A percentile compares a stretch with the other conserved stretches of the same genome.
Evolutionary conservation across 2,113 vertebrate genomes (phyloP).

Genomic region (Indicator indicator): DNA sequence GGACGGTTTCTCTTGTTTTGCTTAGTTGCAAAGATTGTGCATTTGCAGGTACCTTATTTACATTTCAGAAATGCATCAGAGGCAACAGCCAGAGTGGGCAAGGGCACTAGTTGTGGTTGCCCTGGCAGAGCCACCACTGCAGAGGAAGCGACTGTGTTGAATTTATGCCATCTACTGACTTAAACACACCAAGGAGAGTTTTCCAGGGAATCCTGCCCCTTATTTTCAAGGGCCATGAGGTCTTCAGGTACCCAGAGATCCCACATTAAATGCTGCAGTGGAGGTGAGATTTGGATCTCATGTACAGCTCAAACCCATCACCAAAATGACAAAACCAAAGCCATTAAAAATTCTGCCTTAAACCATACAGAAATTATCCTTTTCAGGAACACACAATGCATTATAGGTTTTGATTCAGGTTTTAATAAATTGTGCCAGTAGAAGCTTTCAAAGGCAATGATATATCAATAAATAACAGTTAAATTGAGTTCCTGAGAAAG

Average conservation of each 20-base stretch:
- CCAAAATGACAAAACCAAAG: background rate
- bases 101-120: background rate
- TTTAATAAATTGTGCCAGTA: constrained; percentile 86
- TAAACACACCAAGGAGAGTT: too few species aligned
- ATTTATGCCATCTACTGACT: background rate
- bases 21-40: background rate
- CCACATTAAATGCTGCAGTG: background rate
- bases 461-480: constrained; percentile 90
- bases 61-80: background rate
- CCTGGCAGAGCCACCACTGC: background rate
- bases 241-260: background rate
- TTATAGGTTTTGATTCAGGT: constrained; percentile 49
- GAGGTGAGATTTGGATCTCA: background rate
- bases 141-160: background rate
- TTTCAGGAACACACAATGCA: background rate
- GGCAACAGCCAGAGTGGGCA: background rate
- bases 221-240: background rate
- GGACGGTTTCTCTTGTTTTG: background rate
- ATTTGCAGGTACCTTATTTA: background rate
- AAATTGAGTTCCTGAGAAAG: constrained; percentile 87
- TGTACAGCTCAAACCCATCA: background rate
- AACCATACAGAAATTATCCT: background rate
- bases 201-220: background rate
- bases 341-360: background rate
- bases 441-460: constrained; percentile 85